Percentiles rank a stretch among this genome's conserved stretches.
These are phyloP conservation scores for Gorsachius magnificus DNA, from an alignment of 2,797 vertebrate genomes.

Conservation along the genomic window DNA sequence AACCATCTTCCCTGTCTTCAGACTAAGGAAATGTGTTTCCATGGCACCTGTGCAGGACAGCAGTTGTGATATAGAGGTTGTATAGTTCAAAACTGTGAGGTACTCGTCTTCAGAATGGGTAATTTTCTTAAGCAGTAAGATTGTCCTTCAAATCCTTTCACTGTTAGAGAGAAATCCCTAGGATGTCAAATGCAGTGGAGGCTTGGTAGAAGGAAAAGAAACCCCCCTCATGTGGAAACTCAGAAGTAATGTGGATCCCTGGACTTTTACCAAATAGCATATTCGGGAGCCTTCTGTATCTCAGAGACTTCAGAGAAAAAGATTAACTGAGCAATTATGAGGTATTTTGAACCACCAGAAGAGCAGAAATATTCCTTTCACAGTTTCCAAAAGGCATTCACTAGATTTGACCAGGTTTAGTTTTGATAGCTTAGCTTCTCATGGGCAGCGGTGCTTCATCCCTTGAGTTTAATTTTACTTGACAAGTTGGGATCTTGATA, in stretches of 20 bases:
- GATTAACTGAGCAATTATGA: neutral
- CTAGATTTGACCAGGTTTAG: neutral
- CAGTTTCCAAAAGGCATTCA: neutral
- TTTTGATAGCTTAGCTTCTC: conserved; percentile 17
- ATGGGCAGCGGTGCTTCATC: neutral
- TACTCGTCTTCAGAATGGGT: neutral
- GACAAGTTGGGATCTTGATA: conserved; percentile 49
- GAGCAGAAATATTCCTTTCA: neutral
- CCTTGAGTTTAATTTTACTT: conserved; percentile 55
- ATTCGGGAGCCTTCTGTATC: neutral
- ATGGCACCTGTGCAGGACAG: neutral
- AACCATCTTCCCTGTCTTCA: neutral
- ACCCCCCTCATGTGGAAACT: neutral
- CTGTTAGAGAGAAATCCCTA: neutral
- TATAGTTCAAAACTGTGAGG: neutral
- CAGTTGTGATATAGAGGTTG: neutral
- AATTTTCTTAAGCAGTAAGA: neutral
- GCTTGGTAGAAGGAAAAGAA: neutral
- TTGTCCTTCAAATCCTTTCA: neutral
- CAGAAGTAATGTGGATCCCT: neutral
- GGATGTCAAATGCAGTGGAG: neutral
- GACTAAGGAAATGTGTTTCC: neutral
- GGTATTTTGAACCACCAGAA: neutral
- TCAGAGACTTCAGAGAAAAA: neutral
- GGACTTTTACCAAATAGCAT: neutral